Evolutionary conservation across 2,888 invertebrate genomes (phyloP), one percentile per base, ranked within the genome.

Genomic region (Coleophora flavipennella): DNA sequence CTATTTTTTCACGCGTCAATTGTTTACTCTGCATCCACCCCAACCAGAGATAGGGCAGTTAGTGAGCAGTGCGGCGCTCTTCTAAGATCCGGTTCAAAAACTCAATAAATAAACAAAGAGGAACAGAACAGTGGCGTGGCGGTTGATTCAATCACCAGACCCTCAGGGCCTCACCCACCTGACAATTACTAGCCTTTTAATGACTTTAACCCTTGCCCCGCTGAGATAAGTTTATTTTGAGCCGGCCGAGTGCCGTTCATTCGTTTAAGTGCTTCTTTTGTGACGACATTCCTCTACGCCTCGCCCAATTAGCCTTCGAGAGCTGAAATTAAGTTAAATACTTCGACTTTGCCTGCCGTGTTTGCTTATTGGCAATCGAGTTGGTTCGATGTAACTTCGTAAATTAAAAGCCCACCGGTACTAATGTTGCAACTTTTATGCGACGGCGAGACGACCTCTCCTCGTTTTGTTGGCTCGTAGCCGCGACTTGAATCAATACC

Each of bases 261-360:
- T 69, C 67, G 59, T 77, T 77, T 79, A 79, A 83, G 83, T 83
- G 83, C 79, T 81, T 84, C 83, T 84, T 84, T 84, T 83, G 78
- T 83, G 78, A 70, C 69, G 71, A 64, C 69, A 80, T 80, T 79
- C 69, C 73, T 66, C 65, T 69, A 63, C 67, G 71, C 72, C 70
- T 67, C 69, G 67, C 53, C 63, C 80, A 81, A 81, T 85, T 85
- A 85, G 73, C 72, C 65, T 62, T 60, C 77, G 72, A 69, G 66
- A 69, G 80, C 76, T 68, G 83, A 85, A 85, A 85, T 85, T 85
- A 84, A 85, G 84, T 85, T 85, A 85, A 80, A 84, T 75, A 72
- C 71, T 66, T 67, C 59, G 71, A 77, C 74, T 74, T 73, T 69
- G 66, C 55, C 53, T 51, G 50, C 62, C 48, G 67, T 79, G 75